Percentiles rank a stretch among this genome's conserved stretches.
Evolutionary conservation across 1,140 invertebrate species (phyloP).

Genomic region (Octopus sinensis): DNA sequence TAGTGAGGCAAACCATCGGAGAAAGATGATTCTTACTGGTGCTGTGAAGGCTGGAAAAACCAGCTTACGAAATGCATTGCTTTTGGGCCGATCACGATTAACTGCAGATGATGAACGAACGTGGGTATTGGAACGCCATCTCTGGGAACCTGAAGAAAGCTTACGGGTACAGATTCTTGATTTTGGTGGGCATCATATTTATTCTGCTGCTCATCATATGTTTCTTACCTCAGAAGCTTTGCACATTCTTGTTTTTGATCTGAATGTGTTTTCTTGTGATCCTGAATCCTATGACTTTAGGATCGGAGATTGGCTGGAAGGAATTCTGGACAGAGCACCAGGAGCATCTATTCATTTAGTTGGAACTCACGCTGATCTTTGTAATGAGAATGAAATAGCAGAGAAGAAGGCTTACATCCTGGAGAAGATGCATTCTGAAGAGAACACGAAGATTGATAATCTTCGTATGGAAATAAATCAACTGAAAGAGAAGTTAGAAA

Average conservation of each 20-base stretch:
- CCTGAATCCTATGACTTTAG: constrained; percentile 32
- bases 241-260: constrained; percentile 56
- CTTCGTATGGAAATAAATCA: constrained; percentile 33
- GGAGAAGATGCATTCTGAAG: constrained; percentile 38
- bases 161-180: constrained; percentile 53
- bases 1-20: constrained; percentile 44
- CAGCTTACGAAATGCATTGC: constrained; percentile 46
- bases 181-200: constrained; percentile 55
- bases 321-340: constrained; percentile 47
- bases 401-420: constrained; percentile 36
- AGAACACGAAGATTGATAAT: constrained; percentile 38
- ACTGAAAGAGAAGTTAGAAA: constrained; percentile 29
- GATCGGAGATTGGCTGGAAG: constrained; percentile 50
- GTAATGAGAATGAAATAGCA: constrained; percentile 35
- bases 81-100: constrained; percentile 43
- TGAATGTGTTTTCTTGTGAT: constrained; percentile 36
- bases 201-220: constrained; percentile 54
- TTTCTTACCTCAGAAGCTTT: constrained; percentile 55
- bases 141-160: constrained; percentile 49
- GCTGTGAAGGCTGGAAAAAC: constrained; percentile 50
- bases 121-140: constrained; percentile 50
- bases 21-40: constrained; percentile 51
- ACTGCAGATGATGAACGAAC: constrained; percentile 47
- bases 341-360: constrained; percentile 44
- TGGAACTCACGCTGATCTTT: constrained; percentile 49